Evolutionary conservation across 2,888 invertebrate species (phyloP).

Genomic region (Idaea dimidiata): DNA sequence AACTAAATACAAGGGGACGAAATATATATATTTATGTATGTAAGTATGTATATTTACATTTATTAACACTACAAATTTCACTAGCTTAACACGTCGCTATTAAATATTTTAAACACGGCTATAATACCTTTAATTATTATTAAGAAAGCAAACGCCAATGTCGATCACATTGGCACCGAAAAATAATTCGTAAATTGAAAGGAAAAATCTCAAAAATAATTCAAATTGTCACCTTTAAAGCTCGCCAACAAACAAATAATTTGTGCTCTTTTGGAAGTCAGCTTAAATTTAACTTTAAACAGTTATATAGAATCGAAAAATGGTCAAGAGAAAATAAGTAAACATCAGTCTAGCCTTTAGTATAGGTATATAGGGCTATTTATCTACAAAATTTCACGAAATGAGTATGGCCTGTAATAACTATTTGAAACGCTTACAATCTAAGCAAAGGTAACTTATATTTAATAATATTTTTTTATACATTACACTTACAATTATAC

Average conservation of each 20-base stretch:
- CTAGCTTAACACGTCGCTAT: slow-evolving; percentile 60
- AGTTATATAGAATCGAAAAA: slow-evolving; percentile 47
- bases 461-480: slow-evolving; percentile 55
- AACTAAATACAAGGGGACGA: slow-evolving; percentile 46
- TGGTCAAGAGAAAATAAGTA: slow-evolving; percentile 30
- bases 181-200: slow-evolving; percentile 40
- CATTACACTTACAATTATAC: slow-evolving; percentile 57
- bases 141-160: slow-evolving; percentile 41
- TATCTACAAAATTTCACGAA: slow-evolving; percentile 59
- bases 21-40: slow-evolving; percentile 26
- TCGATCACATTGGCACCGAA: slow-evolving; percentile 51
- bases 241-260: slow-evolving; percentile 46
- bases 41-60: slow-evolving; percentile 53
- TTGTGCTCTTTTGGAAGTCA: slow-evolving; percentile 75
- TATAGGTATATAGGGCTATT: slow-evolving; percentile 43
- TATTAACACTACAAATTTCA: slow-evolving; percentile 60
- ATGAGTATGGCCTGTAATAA: slow-evolving; percentile 70
- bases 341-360: slow-evolving; percentile 59
- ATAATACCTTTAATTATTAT: slow-evolving; percentile 43
- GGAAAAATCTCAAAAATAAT: slow-evolving; percentile 59
- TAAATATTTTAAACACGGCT: slow-evolving; percentile 40
- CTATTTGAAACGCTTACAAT: slow-evolving; percentile 71
- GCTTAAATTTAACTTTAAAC: slow-evolving; percentile 46
- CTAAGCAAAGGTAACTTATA: slow-evolving; percentile 55
- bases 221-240: slow-evolving; percentile 48